A percentile compares a stretch with the other conserved stretches of the same genome.
These are phyloP conservation scores for Falco naumanni DNA, from an alignment of 2,797 vertebrate species.

Conservation along the genomic window DNA sequence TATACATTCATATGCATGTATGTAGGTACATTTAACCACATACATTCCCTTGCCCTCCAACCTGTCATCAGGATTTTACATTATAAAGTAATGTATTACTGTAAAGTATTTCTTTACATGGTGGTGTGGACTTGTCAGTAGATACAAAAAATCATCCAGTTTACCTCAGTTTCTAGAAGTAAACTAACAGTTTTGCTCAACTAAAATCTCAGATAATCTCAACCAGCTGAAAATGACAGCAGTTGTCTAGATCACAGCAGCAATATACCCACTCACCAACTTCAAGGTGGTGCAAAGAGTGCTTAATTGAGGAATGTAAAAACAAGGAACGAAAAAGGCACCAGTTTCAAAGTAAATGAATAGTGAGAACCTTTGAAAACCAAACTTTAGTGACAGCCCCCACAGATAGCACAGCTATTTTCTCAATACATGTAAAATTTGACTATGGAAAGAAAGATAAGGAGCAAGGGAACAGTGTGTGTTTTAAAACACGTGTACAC, in stretches of 20 bases:
- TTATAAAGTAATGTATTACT: background rate
- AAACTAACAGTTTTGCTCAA: slow-evolving; percentile 45
- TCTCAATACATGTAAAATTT: slow-evolving; percentile 38
- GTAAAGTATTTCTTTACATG: background rate
- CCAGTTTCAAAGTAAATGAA: slow-evolving; percentile 59
- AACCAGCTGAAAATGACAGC: slow-evolving; percentile 50
- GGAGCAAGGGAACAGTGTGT: background rate
- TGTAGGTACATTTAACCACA: background rate
- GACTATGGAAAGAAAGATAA: slow-evolving; percentile 57
- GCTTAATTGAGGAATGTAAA: slow-evolving; percentile 59
- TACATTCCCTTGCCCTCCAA: background rate
- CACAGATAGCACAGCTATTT: slow-evolving; percentile 52
- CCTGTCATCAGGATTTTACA: background rate
- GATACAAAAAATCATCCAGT: background rate
- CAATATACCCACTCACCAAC: slow-evolving; percentile 40
- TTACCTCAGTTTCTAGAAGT: slow-evolving; percentile 35
- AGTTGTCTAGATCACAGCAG: slow-evolving; percentile 51
- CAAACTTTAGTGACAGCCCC: slow-evolving; percentile 62
- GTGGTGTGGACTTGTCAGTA: background rate
- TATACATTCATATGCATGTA: background rate
- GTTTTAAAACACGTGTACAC: slow-evolving; percentile 57
- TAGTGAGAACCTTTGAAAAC: slow-evolving; percentile 48
- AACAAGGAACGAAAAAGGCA: slow-evolving; percentile 39
- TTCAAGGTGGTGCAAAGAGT: slow-evolving; percentile 30
- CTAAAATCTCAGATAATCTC: slow-evolving; percentile 43